Evolutionary conservation across 1,140 invertebrate genomes (phyloP), one percentile per base, ranked within the genome.

Genomic region (Neodiprion lecontei): DNA sequence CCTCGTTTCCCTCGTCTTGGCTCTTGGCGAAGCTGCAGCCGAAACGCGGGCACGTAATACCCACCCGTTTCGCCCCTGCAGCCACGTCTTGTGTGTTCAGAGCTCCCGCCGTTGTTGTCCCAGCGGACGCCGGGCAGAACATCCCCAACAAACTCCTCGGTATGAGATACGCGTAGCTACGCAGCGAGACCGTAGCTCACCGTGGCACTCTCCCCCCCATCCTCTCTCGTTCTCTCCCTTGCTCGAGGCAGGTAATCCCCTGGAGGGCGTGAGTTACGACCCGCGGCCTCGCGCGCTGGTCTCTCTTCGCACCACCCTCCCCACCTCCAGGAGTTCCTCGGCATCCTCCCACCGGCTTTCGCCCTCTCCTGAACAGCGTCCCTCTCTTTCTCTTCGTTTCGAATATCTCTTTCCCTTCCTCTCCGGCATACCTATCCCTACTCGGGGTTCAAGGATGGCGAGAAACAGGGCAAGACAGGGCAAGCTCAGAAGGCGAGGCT

Each of bases 91-190:
- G 40, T 73, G 67, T 67, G 66, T 70, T 74, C 67, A 40, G 49
- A 21, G 65, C 11, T 61, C 11, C 53, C 28, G 28, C 28, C 28
- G 53, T 61, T 61, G 53, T 61, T 61, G 53, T 61, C 53, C 53
- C 53, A 61, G 53, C 53, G 53, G 53, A 61, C 53, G 53, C 77
- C 80, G 67, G 79, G 77, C 77, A 72, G 67, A 47, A 69, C 67
- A 47, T 21, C 67, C 48, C 21, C 70, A 71, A 47, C 40, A 71
- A 71, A 71, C 70, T 48, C 48, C 84, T 88, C 79, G 85, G 88
- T 88, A 89, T 89, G 87, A 89, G 88, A 85, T 87, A 89, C 88
- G 87, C 88, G 87, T 89, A 89, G 86, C 85, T 87, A 88, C 86
- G 85, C 86, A 88, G 86, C 84, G 86, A 88, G 83, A 83, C 80